Evolutionary conservation across 2,797 vertebrate genomes (phyloP), one percentile per base, ranked within the genome.

Genomic region (Lycodopsis pacificus): DNA sequence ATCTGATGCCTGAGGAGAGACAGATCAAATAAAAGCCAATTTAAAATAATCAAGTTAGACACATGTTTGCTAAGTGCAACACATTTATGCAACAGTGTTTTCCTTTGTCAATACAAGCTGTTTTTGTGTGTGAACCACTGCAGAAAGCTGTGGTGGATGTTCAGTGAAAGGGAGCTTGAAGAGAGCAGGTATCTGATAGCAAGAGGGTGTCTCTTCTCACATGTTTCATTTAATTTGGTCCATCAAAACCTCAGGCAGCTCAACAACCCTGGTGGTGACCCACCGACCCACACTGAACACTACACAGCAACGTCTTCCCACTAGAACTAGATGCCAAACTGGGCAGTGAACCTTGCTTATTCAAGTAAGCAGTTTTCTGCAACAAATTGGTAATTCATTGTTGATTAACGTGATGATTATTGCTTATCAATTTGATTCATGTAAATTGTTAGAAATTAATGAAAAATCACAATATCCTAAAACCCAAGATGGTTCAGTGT

Each of bases 1-100:
- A 81, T 95, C 89, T 0, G 95, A 96, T 42, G 86, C 81, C 96
- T 97, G 74, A 6, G 69, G 56, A 73, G 20, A 80, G 65, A 76
- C 25, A 59, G 3, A 70, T 54, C 1, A 66, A n/a, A 58, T 2
- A 27, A 40, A 58, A 12, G 7, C 27, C n/a, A 20, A 7, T 5
- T 2, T 22, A 27, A 59, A 14, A 32, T 22, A 19, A 32, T 65
- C 7, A 59, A 20, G 14, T 38, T 4, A 69, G 25, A 46, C 4
- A 48, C 13, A 38, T 66, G 13, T 63, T 17, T 51, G 12, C 30
- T 20, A 17, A 20, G 15, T 36, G 5, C 14, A 25, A 48, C 12
- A 57, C 19, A 27, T 46, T 54, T n/a, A 10, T 22, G 15, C 2
- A 34, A 12, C 1, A 25, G 4, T 34, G 20, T 53, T 42, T 19